Base-by-base conservation (phyloP, 2,888 invertebrate genomes). In the Xanthorhoe spadicearia region DNA sequence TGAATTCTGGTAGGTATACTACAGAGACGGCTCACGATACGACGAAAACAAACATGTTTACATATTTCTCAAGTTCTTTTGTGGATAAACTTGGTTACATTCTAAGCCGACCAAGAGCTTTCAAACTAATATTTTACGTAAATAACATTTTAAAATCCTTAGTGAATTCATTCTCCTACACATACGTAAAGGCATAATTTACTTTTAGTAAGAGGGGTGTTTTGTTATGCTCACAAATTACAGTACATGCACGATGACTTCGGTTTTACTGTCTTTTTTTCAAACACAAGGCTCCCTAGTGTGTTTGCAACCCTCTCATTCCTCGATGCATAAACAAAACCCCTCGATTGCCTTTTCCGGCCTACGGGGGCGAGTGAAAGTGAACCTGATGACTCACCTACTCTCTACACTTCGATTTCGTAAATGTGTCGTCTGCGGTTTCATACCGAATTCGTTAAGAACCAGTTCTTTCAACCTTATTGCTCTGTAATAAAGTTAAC, bases 281-380 rank as follows among this genome's bases (percentile, higher is more conserved):
- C 35, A 48, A 46, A 59, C 35, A 46, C 48, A 61, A 60, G 18
- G 19, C 61, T 15, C 64, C 60, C 63, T 57, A 4, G 19, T 48
- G 48, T 68, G 68, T 61, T 68, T 54, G 60, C 68, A 64, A 68
- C 68, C 64, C 64, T 64, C 58, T 50, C 63, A 53, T 63, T 54
- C 62, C 56, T 57, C 50, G 66, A 53, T 62, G 66, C 69, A 69
- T 60, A 69, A 66, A 68, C 63, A 61, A 66, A 60, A 60, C 60
- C 65, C 64, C 64, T 57, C 61, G 57, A 70, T 65, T 56, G 66
- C 67, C 65, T 65, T 69, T 72, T 68, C 66, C 67, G 72, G 77
- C 78, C 79, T 73, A 74, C 74, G 77, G 80, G 84, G 81, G 75
- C 77, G 78, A 80, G 89, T 85, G 92, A 92, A 92, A 92, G 92